Evolutionary conservation across 2,888 invertebrate species (phyloP).

Genomic region (Polyommatus iphigenia): DNA sequence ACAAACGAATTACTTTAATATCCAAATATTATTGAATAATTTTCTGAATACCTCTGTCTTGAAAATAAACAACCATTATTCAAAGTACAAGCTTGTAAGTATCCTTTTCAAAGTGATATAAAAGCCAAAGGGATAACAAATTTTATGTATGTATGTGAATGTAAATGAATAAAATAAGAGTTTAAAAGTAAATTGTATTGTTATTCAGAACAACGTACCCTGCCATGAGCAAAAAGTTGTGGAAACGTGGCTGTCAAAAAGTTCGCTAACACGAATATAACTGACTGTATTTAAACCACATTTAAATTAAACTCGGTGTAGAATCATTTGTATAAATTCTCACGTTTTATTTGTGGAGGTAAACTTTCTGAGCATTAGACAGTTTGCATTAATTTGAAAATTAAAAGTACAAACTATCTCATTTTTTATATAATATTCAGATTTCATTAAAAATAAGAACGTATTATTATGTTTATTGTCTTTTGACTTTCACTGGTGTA

Average conservation of each 20-base stretch:
- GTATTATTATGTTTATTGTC: too few species aligned
- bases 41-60: too few species aligned
- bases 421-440: too few species aligned
- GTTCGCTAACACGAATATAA: conserved; percentile 1
- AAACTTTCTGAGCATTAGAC: not conserved
- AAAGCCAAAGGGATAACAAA: not conserved
- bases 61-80: too few species aligned
- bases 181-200: conserved; percentile 7
- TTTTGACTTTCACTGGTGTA: too few species aligned
- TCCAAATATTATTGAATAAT: too few species aligned
- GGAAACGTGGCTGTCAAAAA: conserved; percentile 13
- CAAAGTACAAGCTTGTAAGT: too few species aligned
- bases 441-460: not conserved
- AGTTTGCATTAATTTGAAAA: not conserved
- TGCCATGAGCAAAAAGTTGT: conserved; percentile 5
- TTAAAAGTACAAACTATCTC: too few species aligned
- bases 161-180: conserved; percentile 10
- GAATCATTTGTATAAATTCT: not conserved
- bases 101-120: too few species aligned
- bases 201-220: not conserved
- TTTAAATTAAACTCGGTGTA: conserved; percentile 16
- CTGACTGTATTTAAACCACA: conserved; percentile 19
- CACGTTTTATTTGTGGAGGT: not conserved
- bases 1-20: too few species aligned
- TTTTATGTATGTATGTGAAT: not conserved